Evolutionary conservation across 2,888 invertebrate genomes (phyloP), one percentile per base, ranked within the genome.

Genomic region (Sminthurinus aureus): DNA sequence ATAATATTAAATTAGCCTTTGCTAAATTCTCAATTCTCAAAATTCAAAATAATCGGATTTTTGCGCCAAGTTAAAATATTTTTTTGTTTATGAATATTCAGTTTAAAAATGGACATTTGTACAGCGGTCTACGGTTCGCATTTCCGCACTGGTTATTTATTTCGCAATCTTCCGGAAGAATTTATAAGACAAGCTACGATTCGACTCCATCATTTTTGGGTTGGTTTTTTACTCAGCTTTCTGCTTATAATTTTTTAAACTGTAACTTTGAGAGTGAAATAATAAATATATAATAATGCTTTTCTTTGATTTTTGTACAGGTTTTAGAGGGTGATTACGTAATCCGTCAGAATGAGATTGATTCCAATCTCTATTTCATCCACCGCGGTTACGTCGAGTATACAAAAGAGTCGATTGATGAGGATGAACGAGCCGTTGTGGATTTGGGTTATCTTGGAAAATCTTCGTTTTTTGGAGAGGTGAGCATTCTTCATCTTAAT

Each of bases 321-420:
- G n/a, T n/a, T 26, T 51, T 85, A 9, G 71, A 71, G 12, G 83
- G 83, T 20, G 85, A 85, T 69, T 85, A 81, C 67, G 79, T 85
- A n/a, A 58, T 84, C 2, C 78, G 73, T 13, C 82, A 84, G 67
- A 75, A 83, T 26, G 84, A 84, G 50, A 81, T 80, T 52, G 85
- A 85, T 73, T 77, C 84, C 18, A 52, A 76, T 26, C 24, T 85
- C 9, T 85, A 85, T 76, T 85, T 85, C 58, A 81, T 85, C 11
- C 85, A 85, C 38, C 79, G 80, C 18, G 85, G 85, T 22, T 77
- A 84, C 52, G 81, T 85, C 2, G 77, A 79, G 22, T 83, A 81
- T 64, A 69, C 74, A 15, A 76, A 78, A 77, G 82, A 76, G 20
- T 38, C 50, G 38, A 20, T 74, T 58, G 64, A 71, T 58, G 71